Evolutionary conservation across 2,888 invertebrate genomes (phyloP).

Genomic region (Sphaeridia pumilis): DNA sequence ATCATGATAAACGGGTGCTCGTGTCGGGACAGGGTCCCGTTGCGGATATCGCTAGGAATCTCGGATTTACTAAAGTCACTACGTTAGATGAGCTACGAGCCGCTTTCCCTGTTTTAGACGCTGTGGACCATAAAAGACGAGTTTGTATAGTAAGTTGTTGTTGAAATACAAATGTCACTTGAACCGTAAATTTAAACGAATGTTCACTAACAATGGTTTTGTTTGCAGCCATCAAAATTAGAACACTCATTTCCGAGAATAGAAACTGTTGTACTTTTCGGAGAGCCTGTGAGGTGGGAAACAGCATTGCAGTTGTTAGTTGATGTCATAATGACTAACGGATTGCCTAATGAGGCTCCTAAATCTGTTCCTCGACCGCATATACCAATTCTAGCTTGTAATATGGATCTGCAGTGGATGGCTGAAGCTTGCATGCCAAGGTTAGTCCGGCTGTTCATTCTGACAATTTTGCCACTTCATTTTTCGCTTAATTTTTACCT

Average conservation of each 20-base stretch:
- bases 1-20: constrained; percentile 50
- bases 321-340: constrained; percentile 51
- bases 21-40: constrained; percentile 49
- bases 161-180: too few relatives aligned
- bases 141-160: constrained; percentile 39
- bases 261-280: constrained; percentile 50
- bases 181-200: too few relatives aligned
- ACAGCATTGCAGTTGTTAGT: constrained; percentile 51
- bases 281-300: constrained; percentile 46
- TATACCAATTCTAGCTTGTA: constrained; percentile 53
- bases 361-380: constrained; percentile 47
- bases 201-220: too few relatives aligned
- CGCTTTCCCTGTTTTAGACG: constrained; percentile 51
- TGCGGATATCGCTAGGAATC: constrained; percentile 45
- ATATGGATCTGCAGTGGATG: constrained; percentile 51
- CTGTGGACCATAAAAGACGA: constrained; percentile 44
- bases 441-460: too few relatives aligned
- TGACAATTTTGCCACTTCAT: too few relatives aligned
- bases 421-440: constrained; percentile 53
- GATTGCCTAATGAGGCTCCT: constrained; percentile 43
- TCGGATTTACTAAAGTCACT: constrained; percentile 51
- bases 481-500: too few relatives aligned
- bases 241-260: constrained; percentile 46
- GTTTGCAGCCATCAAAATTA: constrained; percentile 42
- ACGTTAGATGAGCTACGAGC: constrained; percentile 48